Percentiles rank a stretch among this genome's conserved stretches.
phyloP scores from a whole-genome alignment of 1,140 invertebrate genomes.

The Drosophila nasuta region DNA sequence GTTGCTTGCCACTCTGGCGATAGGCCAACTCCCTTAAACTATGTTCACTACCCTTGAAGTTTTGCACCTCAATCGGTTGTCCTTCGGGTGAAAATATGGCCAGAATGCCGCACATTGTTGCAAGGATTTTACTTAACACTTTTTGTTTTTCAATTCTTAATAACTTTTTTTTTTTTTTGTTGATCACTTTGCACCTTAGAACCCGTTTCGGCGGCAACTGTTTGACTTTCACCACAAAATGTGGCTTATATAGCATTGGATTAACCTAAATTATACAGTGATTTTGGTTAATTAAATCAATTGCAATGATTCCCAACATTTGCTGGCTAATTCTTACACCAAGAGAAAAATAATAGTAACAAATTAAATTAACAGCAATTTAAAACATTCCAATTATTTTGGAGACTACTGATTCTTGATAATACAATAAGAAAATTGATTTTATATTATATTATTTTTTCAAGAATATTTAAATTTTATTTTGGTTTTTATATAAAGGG shows the following conservation, averaged over 20 bases:
- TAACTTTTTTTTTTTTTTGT: not conserved
- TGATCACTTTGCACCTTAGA: not conserved
- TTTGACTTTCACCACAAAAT: not conserved
- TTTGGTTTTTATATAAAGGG: no score
- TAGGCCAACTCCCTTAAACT: constrained; percentile 66
- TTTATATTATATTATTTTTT: no score
- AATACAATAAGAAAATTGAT: no score
- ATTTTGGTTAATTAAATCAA: constrained; percentile 40
- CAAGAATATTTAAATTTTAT: no score
- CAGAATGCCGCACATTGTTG: constrained; percentile 72
- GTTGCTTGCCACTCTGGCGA: constrained; percentile 66
- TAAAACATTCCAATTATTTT: not conserved
- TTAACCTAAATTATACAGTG: constrained; percentile 6
- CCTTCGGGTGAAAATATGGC: constrained; percentile 62
- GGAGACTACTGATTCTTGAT: no score
- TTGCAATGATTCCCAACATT: constrained; percentile 23
- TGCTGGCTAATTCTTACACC: constrained; percentile 18
- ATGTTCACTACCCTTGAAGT: constrained; percentile 38
- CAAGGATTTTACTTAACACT: not conserved
- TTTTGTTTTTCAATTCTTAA: not conserved
- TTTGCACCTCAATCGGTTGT: constrained; percentile 36
- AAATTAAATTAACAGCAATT: not conserved
- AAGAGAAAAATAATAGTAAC: constrained; percentile 1
- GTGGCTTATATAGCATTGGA: constrained; percentile 31
- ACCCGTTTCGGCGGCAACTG: constrained; percentile 6